These are phyloP conservation scores for Harpalus rubripes DNA, from an alignment of 2,888 invertebrate genomes.

Conservation along the genomic window DNA sequence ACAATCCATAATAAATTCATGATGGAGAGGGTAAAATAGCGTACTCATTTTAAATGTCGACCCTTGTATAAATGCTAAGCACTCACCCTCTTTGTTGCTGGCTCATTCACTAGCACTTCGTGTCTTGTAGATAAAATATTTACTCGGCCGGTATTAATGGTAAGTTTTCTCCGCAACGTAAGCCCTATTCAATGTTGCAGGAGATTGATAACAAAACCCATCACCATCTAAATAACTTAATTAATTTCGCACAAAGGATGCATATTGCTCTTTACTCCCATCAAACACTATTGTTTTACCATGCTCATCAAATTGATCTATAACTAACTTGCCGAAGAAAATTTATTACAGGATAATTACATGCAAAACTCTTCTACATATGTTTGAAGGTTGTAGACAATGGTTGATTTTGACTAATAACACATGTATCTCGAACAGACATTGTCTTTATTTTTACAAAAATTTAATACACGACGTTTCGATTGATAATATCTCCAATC, in stretches of 20 bases:
- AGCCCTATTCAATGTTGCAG: slow-evolving; percentile 19
- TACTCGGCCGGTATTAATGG: slow-evolving; percentile 65
- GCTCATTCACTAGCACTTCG: slow-evolving; percentile 56
- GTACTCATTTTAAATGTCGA: slow-evolving; percentile 63
- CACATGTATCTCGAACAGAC: too few relatives aligned
- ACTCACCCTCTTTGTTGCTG: slow-evolving; percentile 61
- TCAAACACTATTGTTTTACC: background rate
- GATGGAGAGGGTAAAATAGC: slow-evolving; percentile 57
- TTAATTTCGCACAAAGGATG: slow-evolving; percentile 46
- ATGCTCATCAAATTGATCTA: background rate
- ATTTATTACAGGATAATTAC: background rate
- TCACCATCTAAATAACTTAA: slow-evolving; percentile 40
- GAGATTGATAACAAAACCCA: slow-evolving; percentile 42
- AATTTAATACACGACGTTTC: too few relatives aligned
- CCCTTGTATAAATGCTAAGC: slow-evolving; percentile 62
- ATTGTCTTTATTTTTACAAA: too few relatives aligned
- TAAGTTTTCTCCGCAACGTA: slow-evolving; percentile 40
- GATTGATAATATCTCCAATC: too few relatives aligned
- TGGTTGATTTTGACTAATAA: too few relatives aligned
- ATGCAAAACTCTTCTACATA: too few relatives aligned
- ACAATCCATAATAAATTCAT: slow-evolving; percentile 55
- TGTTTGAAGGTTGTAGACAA: too few relatives aligned
- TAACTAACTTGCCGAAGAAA: background rate
- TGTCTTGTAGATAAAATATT: slow-evolving; percentile 69
- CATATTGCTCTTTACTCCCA: background rate